A percentile compares a stretch with the other conserved stretches of the same genome.
phyloP scores from a whole-genome alignment of 2,888 invertebrate species.

The Mesorhabditis spiculigera region DNA sequence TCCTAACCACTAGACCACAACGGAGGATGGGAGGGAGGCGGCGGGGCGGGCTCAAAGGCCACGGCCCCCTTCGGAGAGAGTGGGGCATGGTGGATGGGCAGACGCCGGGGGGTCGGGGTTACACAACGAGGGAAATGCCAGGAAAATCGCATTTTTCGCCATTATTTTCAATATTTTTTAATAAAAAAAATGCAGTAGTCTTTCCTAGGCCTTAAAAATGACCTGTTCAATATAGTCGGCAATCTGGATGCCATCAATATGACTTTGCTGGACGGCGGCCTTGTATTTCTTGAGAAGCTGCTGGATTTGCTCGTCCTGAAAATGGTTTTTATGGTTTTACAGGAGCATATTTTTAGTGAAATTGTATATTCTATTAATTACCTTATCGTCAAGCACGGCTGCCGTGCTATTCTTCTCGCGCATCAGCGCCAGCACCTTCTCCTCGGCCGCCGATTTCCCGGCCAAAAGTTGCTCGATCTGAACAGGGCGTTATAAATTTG shows the following conservation, averaged over 20 bases:
- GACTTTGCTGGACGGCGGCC: slow-evolving; percentile 80
- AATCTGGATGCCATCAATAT: slow-evolving; percentile 64
- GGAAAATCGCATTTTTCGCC: not conserved
- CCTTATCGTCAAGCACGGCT: slow-evolving; percentile 26
- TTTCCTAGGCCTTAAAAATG: not conserved
- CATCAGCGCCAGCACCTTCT: slow-evolving; percentile 23
- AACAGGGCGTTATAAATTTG: no score
- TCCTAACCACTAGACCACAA: slow-evolving; percentile 19
- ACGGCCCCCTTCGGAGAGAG: not conserved
- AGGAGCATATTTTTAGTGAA: no score
- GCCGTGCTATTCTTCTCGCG: slow-evolving; percentile 28
- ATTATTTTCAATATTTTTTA: not conserved
- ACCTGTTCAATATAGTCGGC: slow-evolving; percentile 39
- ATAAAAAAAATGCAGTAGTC: not conserved
- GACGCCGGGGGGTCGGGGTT: not conserved
- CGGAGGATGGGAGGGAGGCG: not conserved
- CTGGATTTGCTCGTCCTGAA: slow-evolving; percentile 60
- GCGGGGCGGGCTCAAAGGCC: no score
- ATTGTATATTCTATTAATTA: not conserved
- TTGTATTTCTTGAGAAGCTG: slow-evolving; percentile 90
- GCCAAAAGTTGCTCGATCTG: slow-evolving; percentile 29
- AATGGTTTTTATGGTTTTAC: not conserved
- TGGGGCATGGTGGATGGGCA: not conserved
- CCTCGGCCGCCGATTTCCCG: slow-evolving; percentile 27
- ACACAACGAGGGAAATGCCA: not conserved